Conservation (phyloP, 1,140 invertebrate genomes). For the Listronotus oregonensis region DNA sequence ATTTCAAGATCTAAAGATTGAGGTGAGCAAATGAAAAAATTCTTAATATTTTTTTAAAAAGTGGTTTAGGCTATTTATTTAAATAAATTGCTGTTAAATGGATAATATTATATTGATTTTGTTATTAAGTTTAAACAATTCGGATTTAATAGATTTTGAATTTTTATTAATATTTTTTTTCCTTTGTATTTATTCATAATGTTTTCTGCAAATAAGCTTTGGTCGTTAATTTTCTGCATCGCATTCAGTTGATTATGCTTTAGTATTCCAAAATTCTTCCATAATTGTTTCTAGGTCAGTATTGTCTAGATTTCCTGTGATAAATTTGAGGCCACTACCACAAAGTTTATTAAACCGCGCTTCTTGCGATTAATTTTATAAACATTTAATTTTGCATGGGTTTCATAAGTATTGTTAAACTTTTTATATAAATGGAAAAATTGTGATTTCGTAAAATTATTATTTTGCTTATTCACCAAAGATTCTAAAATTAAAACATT, state of each 20-base stretch:
- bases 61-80: not conserved
- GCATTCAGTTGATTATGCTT: constrained; percentile 20
- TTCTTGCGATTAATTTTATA: not conserved
- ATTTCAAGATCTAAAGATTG: constrained; percentile 13
- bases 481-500: not conserved
- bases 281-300: constrained; percentile 15
- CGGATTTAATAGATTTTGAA: not conserved
- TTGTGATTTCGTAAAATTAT: not conserved
- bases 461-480: not conserved
- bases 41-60: constrained; percentile 1
- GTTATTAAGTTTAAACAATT: not conserved
- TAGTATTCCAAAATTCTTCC: constrained; percentile 10
- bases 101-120: not conserved
- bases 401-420: not conserved
- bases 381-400: not conserved
- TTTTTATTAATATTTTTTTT: not conserved
- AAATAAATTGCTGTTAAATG: not conserved
- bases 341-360: constrained; percentile 3
- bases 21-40: not conserved
- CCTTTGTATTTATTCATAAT: not conserved
- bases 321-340: constrained; percentile 19
- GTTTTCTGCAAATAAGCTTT: constrained; percentile 10
- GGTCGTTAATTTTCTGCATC: constrained; percentile 17
- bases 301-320: constrained; percentile 20
- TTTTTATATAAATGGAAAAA: not conserved